A percentile compares a stretch with the other conserved stretches of the same genome.
Evolutionary conservation across 2,797 vertebrate genomes (phyloP).

Genomic region (Clarias platycephalus): DNA sequence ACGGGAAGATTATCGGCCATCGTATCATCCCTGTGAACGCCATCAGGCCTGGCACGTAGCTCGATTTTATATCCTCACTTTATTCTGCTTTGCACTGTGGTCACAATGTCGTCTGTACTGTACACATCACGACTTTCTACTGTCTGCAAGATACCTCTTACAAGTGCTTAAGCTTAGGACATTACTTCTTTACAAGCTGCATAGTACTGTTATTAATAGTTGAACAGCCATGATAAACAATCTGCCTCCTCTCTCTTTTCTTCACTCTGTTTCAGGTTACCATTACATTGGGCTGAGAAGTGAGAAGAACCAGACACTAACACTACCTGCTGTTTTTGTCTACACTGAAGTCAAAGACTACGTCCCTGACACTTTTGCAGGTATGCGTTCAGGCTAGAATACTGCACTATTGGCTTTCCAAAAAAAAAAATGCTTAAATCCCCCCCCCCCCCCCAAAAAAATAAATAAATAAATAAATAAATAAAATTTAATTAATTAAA

Average conservation of each 20-base stretch:
- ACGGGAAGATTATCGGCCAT: conserved; percentile 96
- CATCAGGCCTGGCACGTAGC: conserved; percentile 85
- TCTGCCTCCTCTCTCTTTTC: not conserved
- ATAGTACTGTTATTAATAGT: conserved; percentile 33
- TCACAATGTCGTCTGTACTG: not conserved
- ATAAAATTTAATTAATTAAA: no score
- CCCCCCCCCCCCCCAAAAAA: no score
- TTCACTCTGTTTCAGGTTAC: conserved; percentile 78
- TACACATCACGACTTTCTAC: not conserved
- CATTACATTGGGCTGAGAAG: conserved; percentile 93
- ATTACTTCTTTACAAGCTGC: conserved; percentile 13
- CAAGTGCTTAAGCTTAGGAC: conserved; percentile 2
- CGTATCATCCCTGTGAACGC: conserved; percentile 94
- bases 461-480: not conserved
- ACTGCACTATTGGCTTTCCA: not conserved
- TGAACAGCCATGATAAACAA: conserved; percentile 26
- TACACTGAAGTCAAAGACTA: conserved; percentile 98
- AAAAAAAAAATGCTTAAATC: not conserved
- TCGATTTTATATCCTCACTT: conserved; percentile 11
- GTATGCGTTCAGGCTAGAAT: conserved; percentile 63
- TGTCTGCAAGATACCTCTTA: conserved; percentile 6
- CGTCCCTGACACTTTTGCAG: conserved; percentile 95
- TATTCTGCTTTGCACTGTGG: not conserved
- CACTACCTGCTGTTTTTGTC: conserved; percentile 88
- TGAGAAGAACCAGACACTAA: conserved; percentile 93